Evolutionary conservation across 2,888 invertebrate genomes (phyloP), one percentile per base, ranked within the genome.

Genomic region (Brachyptera risi): DNA sequence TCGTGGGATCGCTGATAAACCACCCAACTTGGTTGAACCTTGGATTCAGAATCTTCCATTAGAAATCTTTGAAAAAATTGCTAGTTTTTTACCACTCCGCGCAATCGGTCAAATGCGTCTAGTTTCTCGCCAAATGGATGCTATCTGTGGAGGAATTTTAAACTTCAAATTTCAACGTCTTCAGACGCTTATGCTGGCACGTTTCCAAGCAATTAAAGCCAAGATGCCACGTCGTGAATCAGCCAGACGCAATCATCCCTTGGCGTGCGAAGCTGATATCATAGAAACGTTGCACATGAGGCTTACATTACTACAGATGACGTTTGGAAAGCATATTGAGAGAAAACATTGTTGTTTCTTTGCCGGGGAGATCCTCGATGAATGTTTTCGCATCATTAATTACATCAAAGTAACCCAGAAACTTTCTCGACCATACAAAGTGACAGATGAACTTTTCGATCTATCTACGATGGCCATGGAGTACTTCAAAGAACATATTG

Each of bases 401-500:
- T 90, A 92, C 74, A 85, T 96, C 67, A 88, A 88, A 79, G 84
- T 83, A 67, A 91, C 90, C 66, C 54, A 3, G 5, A 90, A 89
- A 73, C 76, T 92, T 69, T 88, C 89, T 66, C 82, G 92, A 71
- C 92, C 95, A 49, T 95, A 92, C 76, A 92, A 93, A 76, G 92
- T 96, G 63, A 92, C 94, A 7, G 95, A 95, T 78, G 95, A 96
- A 76, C 79, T 96, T 61, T 92, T 95, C 77, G 96, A 96, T 78
- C 81, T 96, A 66, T 94, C 94, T 38, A 93, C 94, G 38, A 96
- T 96, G 96, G 96, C 96, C 37, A 95, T 96, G 95, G 96, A 96
- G 76, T 95, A 95, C 76, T 96, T 96, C 76, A 94, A 94, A 74
- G 96, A 96, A 75, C 88, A 90, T 70, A 92, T 96, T 73, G 94